Conservation (phyloP, 2,113 vertebrate species). For the human region GRCh38 chr11:65218501-65219000, state of each 20-base stretch:
- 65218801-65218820: no score
- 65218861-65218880: no score
- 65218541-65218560: rapidly evolving
- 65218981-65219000: background rate
- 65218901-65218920: background rate
- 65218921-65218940: background rate
- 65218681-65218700: background rate
- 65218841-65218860: no score
- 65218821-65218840: no score
- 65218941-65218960: background rate
- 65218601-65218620: background rate
- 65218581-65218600: background rate
- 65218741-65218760: background rate
- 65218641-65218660: no score
- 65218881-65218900: background rate
- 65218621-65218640: background rate
- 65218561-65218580: rapidly evolving
- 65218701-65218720: background rate
- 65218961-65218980: background rate
- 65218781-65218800: no score
- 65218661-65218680: background rate
- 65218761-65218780: background rate
- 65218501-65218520: background rate
- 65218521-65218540: background rate
- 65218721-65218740: background rate